Evolutionary conservation across 2,797 vertebrate species (phyloP).

Genomic region (Petrocephalus schoutedeni): DNA sequence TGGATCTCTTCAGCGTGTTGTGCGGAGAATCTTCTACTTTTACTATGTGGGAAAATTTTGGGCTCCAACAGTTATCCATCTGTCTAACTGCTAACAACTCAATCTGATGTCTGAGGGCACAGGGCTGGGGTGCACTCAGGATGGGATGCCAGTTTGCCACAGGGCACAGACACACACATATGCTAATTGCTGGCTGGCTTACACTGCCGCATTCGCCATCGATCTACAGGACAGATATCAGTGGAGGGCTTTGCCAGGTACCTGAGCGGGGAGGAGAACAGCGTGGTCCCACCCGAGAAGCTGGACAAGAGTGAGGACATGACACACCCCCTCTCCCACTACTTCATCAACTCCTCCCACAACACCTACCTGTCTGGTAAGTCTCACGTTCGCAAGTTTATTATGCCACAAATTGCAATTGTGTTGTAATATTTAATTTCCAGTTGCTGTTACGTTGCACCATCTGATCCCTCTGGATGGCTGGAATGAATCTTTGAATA

Average conservation of each 20-base stretch:
- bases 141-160: neutral
- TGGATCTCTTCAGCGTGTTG: neutral
- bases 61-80: neutral
- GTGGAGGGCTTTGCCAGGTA: constrained; percentile 89
- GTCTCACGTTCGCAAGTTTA: neutral
- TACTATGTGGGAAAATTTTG: neutral
- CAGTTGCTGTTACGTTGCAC: neutral
- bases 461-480: neutral
- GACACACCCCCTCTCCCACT: constrained; percentile 90
- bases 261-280: constrained; percentile 86
- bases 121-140: neutral
- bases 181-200: neutral
- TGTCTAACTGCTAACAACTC: neutral
- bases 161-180: neutral
- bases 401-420: neutral
- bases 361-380: constrained; percentile 83
- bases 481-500: neutral
- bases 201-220: neutral
- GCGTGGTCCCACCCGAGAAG: constrained; percentile 91
- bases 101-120: neutral
- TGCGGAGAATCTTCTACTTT: neutral
- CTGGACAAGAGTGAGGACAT: constrained; percentile 98
- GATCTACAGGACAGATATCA: constrained; percentile 85
- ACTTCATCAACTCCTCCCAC: constrained; percentile 98
- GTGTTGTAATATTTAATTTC: neutral